Conservation (phyloP, 2,797 vertebrate genomes). For the Lagocephalus sceleratus region DNA sequence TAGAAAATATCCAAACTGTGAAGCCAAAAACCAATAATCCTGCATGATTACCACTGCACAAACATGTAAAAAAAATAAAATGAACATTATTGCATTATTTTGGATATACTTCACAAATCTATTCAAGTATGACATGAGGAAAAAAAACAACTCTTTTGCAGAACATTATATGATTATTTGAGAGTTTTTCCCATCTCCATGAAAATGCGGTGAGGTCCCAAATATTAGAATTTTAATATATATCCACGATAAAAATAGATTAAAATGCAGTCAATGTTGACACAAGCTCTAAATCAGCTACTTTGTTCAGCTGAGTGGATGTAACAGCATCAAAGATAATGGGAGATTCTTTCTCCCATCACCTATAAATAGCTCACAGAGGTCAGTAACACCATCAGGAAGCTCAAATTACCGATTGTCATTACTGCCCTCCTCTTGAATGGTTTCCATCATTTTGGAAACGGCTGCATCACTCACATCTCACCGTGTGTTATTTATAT, state of each 20-base stretch:
- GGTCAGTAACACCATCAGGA: conserved; percentile 16
- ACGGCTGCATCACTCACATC: conserved; percentile 12
- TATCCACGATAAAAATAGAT: conserved; percentile 32
- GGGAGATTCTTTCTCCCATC: conserved; percentile 11
- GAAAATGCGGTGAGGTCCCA: conserved; percentile 18
- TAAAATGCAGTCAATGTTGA: conserved; percentile 23
- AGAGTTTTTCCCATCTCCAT: conserved; percentile 35
- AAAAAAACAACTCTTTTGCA: too few relatives aligned
- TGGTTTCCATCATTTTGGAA: conserved; percentile 19
- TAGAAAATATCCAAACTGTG: conserved; percentile 17
- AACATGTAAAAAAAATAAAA: conserved; percentile 2
- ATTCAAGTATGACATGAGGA: too few relatives aligned
- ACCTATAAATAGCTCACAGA: conserved; percentile 20
- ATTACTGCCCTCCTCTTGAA: conserved; percentile 12
- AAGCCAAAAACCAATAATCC: conserved; percentile 26
- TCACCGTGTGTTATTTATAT: conserved; percentile 40
- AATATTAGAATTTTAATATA: conserved; percentile 22
- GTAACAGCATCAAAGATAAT: conserved; percentile 37
- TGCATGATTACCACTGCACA: conserved; percentile 6
- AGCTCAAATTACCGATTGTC: conserved; percentile 15
- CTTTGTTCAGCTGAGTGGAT: conserved; percentile 15
- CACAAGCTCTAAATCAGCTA: conserved; percentile 39
- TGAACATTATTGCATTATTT: not conserved
- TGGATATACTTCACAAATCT: too few relatives aligned
- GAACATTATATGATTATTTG: not conserved